These are phyloP conservation scores for Oxycera nigricornis DNA, from an alignment of 2,888 invertebrate genomes.

Conservation along the genomic window DNA sequence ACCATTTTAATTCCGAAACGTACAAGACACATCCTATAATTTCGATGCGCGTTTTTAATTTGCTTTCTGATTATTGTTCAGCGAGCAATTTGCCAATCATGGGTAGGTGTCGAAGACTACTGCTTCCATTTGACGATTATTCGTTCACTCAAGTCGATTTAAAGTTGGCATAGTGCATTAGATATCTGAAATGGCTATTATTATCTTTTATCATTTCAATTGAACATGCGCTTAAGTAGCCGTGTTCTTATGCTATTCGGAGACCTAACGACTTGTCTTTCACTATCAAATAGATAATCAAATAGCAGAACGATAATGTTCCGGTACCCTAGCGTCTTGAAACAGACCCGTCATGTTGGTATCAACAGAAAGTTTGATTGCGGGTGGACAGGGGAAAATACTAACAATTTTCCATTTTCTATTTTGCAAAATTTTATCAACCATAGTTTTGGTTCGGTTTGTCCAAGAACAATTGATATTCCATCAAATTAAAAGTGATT, in stretches of 20 bases:
- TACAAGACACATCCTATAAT: background rate
- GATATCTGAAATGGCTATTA: background rate
- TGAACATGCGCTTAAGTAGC: background rate
- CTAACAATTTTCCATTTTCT: background rate
- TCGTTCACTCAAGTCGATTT: background rate
- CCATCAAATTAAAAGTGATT: background rate
- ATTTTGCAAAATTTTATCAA: background rate
- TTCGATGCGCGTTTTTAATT: background rate
- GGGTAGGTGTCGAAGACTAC: conserved; percentile 21
- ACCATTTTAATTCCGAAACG: background rate
- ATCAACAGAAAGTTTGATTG: background rate
- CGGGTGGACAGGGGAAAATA: background rate
- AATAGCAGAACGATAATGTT: background rate
- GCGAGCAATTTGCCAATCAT: conserved; percentile 10
- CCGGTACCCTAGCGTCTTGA: background rate
- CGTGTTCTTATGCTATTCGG: background rate
- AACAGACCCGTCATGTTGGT: background rate
- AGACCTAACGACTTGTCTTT: background rate
- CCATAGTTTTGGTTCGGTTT: background rate
- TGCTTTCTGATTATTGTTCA: conserved; percentile 3
- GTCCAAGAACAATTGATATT: background rate
- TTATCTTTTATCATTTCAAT: conserved; percentile 31
- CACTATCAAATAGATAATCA: background rate
- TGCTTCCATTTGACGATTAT: background rate
- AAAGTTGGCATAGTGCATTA: background rate